phyloP scores from a whole-genome alignment of 1,140 invertebrate species.

The Ostrea denselamellosa region DNA sequence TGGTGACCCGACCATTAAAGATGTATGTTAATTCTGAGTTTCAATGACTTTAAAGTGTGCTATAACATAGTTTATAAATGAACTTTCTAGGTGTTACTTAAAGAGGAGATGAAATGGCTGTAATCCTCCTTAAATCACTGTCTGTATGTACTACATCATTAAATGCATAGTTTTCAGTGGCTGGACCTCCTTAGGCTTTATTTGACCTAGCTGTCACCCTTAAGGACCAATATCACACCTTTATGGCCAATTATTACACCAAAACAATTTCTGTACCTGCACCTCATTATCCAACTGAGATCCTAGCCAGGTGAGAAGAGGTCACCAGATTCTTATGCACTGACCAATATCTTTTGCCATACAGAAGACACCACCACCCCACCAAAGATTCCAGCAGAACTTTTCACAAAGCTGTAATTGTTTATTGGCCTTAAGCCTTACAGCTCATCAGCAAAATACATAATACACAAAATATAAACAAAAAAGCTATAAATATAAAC shows the following conservation, averaged over 20 bases:
- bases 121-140: conserved; percentile 16
- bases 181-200: conserved; percentile 7
- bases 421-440: no score
- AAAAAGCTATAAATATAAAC: no score
- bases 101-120: neutral
- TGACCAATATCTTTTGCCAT: neutral
- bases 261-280: neutral
- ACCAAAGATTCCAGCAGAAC: neutral
- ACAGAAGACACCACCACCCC: no score
- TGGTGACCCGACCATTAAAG: neutral
- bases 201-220: conserved; percentile 17
- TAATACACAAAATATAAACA: no score
- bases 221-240: conserved; percentile 23
- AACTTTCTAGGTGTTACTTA: neutral
- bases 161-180: conserved; percentile 21
- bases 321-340: neutral
- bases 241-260: conserved; percentile 29
- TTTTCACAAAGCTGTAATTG: neutral
- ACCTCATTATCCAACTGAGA: neutral
- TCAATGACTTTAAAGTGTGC: neutral
- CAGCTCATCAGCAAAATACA: no score
- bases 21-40: neutral
- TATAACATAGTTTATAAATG: neutral
- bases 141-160: conserved; percentile 19
- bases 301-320: neutral